These are phyloP conservation scores for Aphelocoma coerulescens DNA, from an alignment of 2,113 vertebrate species.

Conservation along the genomic window DNA sequence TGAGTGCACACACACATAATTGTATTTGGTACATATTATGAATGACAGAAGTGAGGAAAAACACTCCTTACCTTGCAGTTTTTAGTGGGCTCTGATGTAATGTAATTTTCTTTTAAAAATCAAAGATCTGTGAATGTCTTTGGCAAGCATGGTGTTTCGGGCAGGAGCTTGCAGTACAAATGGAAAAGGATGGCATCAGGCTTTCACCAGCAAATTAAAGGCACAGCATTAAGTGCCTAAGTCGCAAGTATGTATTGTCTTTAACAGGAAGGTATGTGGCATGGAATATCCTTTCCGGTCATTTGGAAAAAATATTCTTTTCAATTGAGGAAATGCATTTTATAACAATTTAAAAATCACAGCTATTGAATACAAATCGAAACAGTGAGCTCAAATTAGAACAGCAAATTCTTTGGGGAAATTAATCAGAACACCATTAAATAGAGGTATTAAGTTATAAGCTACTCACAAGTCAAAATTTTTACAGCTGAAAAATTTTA, in stretches of 20 bases:
- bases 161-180: background rate
- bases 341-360: background rate
- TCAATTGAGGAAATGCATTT: background rate
- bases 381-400: background rate
- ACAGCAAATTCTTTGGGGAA: background rate
- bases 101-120: background rate
- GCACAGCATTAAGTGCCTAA: background rate
- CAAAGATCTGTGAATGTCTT: constrained; percentile 29
- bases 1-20: background rate
- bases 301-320: background rate
- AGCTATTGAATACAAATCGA: background rate
- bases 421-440: background rate
- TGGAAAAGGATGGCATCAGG: background rate
- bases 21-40: background rate
- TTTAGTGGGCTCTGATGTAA: constrained; percentile 56
- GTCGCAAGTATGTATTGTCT: background rate
- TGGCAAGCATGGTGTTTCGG: background rate
- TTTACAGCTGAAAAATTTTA: background rate
- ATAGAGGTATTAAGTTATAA: background rate
- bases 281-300: background rate
- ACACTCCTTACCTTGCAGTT: background rate
- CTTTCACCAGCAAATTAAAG: background rate
- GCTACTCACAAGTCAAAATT: background rate
- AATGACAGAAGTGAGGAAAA: constrained; percentile 49
- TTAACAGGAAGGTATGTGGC: background rate